Evolutionary conservation across 30 jellyfish, hydroid and myxozoan genomes (phyloP), one percentile per base, ranked within the genome.

Genomic region (Aurelia sp.): DNA sequence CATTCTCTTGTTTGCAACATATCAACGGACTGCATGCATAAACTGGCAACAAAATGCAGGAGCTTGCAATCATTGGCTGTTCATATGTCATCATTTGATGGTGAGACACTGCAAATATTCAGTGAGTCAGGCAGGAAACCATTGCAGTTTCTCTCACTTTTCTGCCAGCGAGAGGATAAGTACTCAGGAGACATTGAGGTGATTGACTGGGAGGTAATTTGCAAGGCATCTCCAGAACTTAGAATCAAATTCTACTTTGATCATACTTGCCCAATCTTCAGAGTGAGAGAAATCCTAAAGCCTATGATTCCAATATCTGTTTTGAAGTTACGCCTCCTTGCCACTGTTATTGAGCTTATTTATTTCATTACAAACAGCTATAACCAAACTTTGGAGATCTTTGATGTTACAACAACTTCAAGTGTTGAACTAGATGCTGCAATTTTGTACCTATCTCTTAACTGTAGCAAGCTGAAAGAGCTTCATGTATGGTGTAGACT

Each of bases 391-490:
- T 33, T 85, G 3, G 89, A 75, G 33, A 47, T 74, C 16, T 75
- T 85, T 47, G 88, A 64, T 65, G 88, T 85, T 18, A 73, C 88
- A 50, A 62, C 95, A 20, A 73, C 95, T 44, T 68, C 95, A 10
- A 85, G 89, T 66, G 62, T 7, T 17, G 95, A 85, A 21, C 69
- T 85, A 11, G 95, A 85, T 59, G 76, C 75, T 71, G 95, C 95
- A 23, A 73, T 85, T 47, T 52, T 85, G 17, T n/a, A 59, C 62
- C 30, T 85, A 50, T 88, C 78, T 3, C 44, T 31, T 23, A 81
- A 74, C 62, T 85, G 95, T 67, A 19, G 20, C 17, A 73, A 63
- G 63, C 73, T 85, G 50, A 66, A 63, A 41, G 89, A 64, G 19
- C 30, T 85, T 23, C 89, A 85, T 65, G 82, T 85, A 11, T 66